Conservation (phyloP, 2,113 vertebrate genomes). For the Thoracochromis brauschi region DNA sequence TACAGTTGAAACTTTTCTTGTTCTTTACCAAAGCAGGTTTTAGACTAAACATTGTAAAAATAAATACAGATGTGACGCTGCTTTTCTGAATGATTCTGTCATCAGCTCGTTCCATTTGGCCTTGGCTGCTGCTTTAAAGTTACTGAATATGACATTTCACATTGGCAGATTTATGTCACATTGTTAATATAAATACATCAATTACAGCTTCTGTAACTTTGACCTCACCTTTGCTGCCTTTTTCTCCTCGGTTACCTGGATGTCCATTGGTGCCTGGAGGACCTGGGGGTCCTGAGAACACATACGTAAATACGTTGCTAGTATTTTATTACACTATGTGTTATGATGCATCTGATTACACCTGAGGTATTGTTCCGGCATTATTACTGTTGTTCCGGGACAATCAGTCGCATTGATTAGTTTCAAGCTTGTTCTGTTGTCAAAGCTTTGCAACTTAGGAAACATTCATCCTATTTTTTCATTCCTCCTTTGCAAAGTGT, state of each 20-base stretch:
- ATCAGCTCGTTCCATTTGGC: rapidly evolving
- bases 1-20: not conserved
- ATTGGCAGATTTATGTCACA: not conserved
- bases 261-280: not conserved
- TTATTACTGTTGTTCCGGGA: not conserved
- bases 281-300: conserved; percentile 17
- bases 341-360: not conserved
- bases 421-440: not conserved
- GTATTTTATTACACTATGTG: not conserved
- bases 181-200: not conserved
- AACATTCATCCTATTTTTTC: not conserved
- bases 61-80: not conserved
- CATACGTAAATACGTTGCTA: not conserved
- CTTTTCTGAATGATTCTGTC: not conserved
- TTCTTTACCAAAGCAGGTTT: not conserved
- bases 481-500: not conserved
- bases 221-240: conserved; percentile 39
- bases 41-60: not conserved
- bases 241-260: not conserved
- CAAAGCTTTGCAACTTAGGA: not conserved
- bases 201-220: not conserved
- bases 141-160: not conserved
- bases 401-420: not conserved
- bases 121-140: not conserved
- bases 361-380: not conserved